Percentiles rank a stretch among this genome's conserved stretches.
Evolutionary conservation across 2,888 invertebrate genomes (phyloP).

Genomic region (Helleia helle): DNA sequence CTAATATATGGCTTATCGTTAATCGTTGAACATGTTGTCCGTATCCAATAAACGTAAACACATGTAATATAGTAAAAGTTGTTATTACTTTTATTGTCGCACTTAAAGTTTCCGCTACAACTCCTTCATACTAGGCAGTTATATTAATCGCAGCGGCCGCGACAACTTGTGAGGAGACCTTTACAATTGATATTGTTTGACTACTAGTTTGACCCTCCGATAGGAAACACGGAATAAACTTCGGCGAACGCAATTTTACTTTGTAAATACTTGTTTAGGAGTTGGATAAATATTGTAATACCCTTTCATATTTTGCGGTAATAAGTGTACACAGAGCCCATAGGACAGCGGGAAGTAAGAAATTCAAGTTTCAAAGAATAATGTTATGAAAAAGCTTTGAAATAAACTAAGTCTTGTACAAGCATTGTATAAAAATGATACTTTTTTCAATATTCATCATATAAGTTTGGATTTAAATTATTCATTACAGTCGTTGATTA

Average conservation of each 20-base stretch:
- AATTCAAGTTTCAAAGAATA: not conserved
- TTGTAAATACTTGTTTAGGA: conserved; percentile 29
- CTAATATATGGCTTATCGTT: no score
- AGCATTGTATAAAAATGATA: no score
- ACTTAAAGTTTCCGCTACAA: no score
- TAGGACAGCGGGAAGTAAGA: not conserved
- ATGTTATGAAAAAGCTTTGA: no score
- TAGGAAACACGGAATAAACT: conserved; percentile 20
- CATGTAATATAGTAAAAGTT: no score
- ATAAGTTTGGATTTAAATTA: no score
- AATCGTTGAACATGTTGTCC: no score
- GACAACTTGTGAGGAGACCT: not conserved
- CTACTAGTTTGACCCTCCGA: conserved; percentile 22
- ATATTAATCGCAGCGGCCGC: conserved; percentile 2
- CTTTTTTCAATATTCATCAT: no score
- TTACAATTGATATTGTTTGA: conserved; percentile 16
- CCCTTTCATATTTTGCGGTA: conserved; percentile 18
- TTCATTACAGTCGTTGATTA: no score
- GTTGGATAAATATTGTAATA: conserved; percentile 21
- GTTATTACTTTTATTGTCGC: no score
- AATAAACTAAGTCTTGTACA: no score
- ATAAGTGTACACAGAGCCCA: conserved; percentile 4
- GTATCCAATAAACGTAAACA: no score
- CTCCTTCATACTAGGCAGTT: not conserved
- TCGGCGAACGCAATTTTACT: conserved; percentile 29